A percentile compares a stretch with the other conserved stretches of the same genome.
phyloP scores from a whole-genome alignment of 2,113 vertebrate genomes.

The Arvicanthis niloticus region DNA sequence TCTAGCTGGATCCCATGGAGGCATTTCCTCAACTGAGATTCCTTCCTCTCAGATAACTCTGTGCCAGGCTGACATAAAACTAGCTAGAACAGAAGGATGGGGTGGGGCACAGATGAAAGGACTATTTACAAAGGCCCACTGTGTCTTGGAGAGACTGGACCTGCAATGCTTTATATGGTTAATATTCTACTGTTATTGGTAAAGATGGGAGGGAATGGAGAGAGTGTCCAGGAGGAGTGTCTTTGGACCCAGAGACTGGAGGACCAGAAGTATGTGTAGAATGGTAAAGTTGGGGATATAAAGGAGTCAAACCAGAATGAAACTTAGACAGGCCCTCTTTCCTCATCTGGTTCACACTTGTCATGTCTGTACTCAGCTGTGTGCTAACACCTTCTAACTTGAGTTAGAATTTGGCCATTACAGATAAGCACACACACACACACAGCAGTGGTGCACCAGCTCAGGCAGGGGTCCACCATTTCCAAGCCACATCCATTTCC shows the following conservation, averaged over 20 bases:
- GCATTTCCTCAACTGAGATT: neutral
- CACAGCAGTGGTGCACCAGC: neutral
- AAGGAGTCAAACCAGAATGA: neutral
- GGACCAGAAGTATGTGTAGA: rapidly evolving
- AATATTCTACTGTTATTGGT: neutral
- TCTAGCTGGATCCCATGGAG: neutral
- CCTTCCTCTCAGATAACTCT: neutral
- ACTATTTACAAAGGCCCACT: no score
- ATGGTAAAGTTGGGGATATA: neutral
- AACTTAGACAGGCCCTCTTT: neutral
- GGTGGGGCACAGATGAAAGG: neutral
- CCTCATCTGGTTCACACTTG: rapidly evolving
- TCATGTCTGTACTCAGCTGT: neutral
- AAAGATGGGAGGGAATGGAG: no score
- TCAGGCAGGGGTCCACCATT: neutral
- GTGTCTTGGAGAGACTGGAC: neutral
- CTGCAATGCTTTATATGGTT: no score
- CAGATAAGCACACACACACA: neutral
- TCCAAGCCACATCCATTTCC: neutral
- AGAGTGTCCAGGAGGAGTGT: neutral
- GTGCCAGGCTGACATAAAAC: neutral
- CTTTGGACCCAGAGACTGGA: neutral
- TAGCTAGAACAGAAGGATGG: neutral
- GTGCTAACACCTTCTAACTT: neutral
- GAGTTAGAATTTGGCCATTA: neutral